phyloP scores from a whole-genome alignment of 2,888 invertebrate genomes.

The Drosophila quinaria region DNA sequence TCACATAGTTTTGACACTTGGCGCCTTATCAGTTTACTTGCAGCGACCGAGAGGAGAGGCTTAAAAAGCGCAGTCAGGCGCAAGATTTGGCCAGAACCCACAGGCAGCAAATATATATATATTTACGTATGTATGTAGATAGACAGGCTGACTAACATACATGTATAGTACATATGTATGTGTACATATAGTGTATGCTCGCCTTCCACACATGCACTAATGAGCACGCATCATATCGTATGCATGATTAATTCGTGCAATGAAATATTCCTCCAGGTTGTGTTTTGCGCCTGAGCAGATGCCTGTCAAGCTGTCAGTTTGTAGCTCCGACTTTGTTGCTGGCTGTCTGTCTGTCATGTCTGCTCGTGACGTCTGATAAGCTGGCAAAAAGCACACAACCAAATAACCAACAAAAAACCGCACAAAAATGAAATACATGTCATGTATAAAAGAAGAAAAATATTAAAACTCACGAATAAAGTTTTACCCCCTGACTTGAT shows the following conservation, averaged over 20 bases:
- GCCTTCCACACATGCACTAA: conserved; percentile 39
- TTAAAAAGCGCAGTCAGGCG: conserved; percentile 54
- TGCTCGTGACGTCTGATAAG: conserved; percentile 69
- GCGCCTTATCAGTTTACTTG: conserved; percentile 71
- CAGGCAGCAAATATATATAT: conserved; percentile 1
- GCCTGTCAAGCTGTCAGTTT: conserved; percentile 76
- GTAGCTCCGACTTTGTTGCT: conserved; percentile 41
- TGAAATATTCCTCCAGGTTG: conserved; percentile 69
- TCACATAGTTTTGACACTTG: conserved; percentile 74
- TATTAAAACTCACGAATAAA: conserved; percentile 30
- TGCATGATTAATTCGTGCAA: conserved; percentile 65
- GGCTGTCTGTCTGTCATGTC: conserved; percentile 42
- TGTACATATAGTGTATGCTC: conserved; percentile 1
- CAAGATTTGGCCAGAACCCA: conserved; percentile 43
- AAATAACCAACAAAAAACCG: conserved; percentile 15
- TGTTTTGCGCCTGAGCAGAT: conserved; percentile 49
- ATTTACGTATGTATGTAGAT: background rate
- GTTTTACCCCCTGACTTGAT: conserved; percentile 29
- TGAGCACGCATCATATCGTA: conserved; percentile 50
- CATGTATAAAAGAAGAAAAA: conserved; percentile 36
- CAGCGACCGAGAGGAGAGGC: conserved; percentile 51
- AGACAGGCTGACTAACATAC: too few relatives aligned
- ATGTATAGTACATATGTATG: background rate
- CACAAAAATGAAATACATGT: conserved; percentile 21
- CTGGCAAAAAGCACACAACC: conserved; percentile 33